Conservation (phyloP, 1,140 invertebrate species). For the Megalopta genalis region DNA sequence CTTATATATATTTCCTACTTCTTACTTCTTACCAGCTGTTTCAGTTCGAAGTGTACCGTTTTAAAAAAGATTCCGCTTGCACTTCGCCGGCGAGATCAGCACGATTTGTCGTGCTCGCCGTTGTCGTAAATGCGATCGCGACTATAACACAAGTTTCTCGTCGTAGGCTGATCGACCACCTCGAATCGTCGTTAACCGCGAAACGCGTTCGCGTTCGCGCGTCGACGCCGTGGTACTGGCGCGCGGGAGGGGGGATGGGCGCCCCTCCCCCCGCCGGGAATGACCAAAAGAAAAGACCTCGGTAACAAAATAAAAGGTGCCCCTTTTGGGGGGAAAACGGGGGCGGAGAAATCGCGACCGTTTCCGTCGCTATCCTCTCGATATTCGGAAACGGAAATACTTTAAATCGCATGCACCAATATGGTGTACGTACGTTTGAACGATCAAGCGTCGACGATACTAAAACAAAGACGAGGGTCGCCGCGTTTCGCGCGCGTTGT, state of each 20-base stretch:
- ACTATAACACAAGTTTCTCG: slow-evolving; percentile 22
- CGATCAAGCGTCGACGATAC: slow-evolving; percentile 47
- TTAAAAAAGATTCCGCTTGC: background rate
- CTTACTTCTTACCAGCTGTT: slow-evolving; percentile 12
- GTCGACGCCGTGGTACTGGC: too few species aligned
- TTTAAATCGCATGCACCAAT: slow-evolving; percentile 61
- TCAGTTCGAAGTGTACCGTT: background rate
- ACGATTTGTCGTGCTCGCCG: background rate
- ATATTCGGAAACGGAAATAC: background rate
- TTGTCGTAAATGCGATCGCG: slow-evolving; percentile 40
- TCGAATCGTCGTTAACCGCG: background rate
- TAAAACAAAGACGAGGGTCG: slow-evolving; percentile 24
- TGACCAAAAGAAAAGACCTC: too few species aligned
- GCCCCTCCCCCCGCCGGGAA: too few species aligned
- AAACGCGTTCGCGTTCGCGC: background rate
- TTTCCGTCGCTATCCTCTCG: slow-evolving; percentile 8
- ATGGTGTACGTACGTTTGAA: slow-evolving; percentile 67
- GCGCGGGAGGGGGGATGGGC: too few species aligned
- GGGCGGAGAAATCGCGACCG: background rate
- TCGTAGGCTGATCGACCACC: background rate
- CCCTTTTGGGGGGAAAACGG: too few species aligned
- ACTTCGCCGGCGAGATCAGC: background rate
- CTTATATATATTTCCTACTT: background rate
- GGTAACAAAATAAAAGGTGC: too few species aligned
- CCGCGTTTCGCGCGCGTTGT: background rate